Percentiles rank a stretch among this genome's conserved stretches.
phyloP scores from a whole-genome alignment of 2,888 invertebrate genomes.

The Oscheius myriophilus region DNA sequence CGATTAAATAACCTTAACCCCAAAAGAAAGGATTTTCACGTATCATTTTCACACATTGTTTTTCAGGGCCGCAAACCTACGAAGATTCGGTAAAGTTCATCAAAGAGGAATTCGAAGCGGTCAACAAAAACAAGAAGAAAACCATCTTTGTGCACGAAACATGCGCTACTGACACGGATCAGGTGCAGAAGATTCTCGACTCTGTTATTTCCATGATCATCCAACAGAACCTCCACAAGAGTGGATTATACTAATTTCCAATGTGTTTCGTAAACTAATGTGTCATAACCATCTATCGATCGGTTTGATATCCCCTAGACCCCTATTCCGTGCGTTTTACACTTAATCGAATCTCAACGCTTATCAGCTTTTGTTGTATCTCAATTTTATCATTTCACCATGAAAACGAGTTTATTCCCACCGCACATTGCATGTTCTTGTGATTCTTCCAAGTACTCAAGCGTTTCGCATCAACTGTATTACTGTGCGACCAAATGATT shows the following conservation, averaged over 20 bases:
- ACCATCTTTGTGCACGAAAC: slow-evolving; percentile 64
- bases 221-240: slow-evolving; percentile 68
- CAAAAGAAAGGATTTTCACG: too few relatives aligned
- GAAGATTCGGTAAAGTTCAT: slow-evolving; percentile 62
- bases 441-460: too few relatives aligned
- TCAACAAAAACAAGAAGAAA: slow-evolving; percentile 63
- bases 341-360: not conserved
- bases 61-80: slow-evolving; percentile 63
- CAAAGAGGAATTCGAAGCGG: slow-evolving; percentile 57
- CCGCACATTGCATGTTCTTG: too few relatives aligned
- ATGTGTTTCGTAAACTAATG: not conserved
- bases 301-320: not conserved
- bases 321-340: not conserved
- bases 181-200: slow-evolving; percentile 66
- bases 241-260: slow-evolving; percentile 61
- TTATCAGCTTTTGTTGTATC: too few relatives aligned
- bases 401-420: too few relatives aligned
- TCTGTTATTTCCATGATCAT: slow-evolving; percentile 69
- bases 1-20: too few relatives aligned
- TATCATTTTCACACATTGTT: too few relatives aligned
- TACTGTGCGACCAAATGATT: not conserved
- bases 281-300: slow-evolving; percentile 2
- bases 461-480: not conserved
- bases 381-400: too few relatives aligned
- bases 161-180: slow-evolving; percentile 68